These are phyloP conservation scores for Dendroctonus valens DNA, from an alignment of 1,140 invertebrate species.

Conservation along the genomic window DNA sequence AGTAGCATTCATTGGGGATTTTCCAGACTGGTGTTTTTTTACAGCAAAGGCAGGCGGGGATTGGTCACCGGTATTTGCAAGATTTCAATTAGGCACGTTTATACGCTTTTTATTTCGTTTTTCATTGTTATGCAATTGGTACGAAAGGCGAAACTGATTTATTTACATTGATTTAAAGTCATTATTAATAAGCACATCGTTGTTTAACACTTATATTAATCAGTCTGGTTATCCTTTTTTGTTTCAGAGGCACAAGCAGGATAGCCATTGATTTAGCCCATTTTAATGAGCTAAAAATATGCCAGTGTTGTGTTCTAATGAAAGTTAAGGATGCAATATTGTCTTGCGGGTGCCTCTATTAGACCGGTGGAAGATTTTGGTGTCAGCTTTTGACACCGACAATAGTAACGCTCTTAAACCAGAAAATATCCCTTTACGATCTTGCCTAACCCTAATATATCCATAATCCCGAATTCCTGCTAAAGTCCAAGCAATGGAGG, in stretches of 20 bases:
- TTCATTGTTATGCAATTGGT: too few species aligned
- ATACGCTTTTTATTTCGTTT: too few species aligned
- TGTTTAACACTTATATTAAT: constrained; percentile 50
- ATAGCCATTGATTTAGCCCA: constrained; percentile 52
- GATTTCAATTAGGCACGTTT: too few species aligned
- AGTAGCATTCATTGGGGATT: constrained; percentile 48
- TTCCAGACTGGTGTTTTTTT: constrained; percentile 50
- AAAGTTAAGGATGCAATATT: constrained; percentile 48
- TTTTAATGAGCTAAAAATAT: constrained; percentile 44
- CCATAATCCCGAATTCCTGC: too few species aligned
- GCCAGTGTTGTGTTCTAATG: constrained; percentile 48
- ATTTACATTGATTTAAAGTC: too few species aligned
- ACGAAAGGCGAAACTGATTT: too few species aligned
- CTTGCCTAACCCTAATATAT: too few species aligned
- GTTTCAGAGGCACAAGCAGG: constrained; percentile 78
- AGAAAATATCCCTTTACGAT: too few species aligned
- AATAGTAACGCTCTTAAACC: background rate
- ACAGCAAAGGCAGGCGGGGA: too few species aligned
- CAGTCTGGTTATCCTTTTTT: constrained; percentile 63
- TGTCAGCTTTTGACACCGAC: constrained; percentile 38
- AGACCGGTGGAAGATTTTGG: constrained; percentile 48
- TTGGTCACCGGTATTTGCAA: too few species aligned
- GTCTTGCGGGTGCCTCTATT: constrained; percentile 53
- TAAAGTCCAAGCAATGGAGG: too few species aligned
- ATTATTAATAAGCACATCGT: too few species aligned